Evolutionary conservation across 2,888 invertebrate species (phyloP).

Genomic region (Leptopilina myrica): DNA sequence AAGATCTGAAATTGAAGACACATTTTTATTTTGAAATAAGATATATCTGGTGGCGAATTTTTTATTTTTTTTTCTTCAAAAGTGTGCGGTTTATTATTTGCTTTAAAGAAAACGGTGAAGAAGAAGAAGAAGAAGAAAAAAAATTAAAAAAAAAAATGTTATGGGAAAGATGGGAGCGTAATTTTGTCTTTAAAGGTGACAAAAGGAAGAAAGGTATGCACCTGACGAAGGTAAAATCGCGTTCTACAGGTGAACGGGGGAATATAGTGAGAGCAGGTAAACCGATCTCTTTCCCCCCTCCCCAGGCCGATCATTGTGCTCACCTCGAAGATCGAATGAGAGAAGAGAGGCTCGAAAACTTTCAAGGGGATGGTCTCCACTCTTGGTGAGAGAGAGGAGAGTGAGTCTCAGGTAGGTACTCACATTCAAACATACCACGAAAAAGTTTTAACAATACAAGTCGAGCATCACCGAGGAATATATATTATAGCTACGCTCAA

Average conservation of each 20-base stretch:
- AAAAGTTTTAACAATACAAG: conserved; percentile 16
- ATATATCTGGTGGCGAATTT: conserved; percentile 8
- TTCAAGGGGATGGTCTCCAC: conserved; percentile 39
- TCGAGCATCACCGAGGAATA: not conserved
- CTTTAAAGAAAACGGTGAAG: not conserved
- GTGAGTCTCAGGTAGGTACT: conserved; percentile 38
- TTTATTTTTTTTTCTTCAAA: no score
- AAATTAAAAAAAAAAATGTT: conserved; percentile 14
- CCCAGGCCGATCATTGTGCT: conserved; percentile 10
- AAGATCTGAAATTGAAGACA: no score
- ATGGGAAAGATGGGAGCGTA: conserved; percentile 20
- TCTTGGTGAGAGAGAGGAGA: no score
- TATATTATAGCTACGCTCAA: not conserved
- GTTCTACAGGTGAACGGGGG: conserved; percentile 44
- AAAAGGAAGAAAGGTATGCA: conserved; percentile 36
- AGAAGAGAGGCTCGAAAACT: conserved; percentile 39
- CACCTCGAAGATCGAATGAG: conserved; percentile 37
- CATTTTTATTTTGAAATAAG: conserved; percentile 8
- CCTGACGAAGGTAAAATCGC: conserved; percentile 41
- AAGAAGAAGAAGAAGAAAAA: conserved; percentile 23
- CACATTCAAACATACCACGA: conserved; percentile 12
- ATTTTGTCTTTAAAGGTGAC: conserved; percentile 14
- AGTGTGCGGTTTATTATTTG: no score
- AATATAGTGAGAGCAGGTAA: conserved; percentile 39
- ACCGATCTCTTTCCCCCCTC: conserved; percentile 35